Evolutionary conservation across 2,888 invertebrate genomes (phyloP), one percentile per base, ranked within the genome.

Genomic region (Nipponacmea schrenckii): DNA sequence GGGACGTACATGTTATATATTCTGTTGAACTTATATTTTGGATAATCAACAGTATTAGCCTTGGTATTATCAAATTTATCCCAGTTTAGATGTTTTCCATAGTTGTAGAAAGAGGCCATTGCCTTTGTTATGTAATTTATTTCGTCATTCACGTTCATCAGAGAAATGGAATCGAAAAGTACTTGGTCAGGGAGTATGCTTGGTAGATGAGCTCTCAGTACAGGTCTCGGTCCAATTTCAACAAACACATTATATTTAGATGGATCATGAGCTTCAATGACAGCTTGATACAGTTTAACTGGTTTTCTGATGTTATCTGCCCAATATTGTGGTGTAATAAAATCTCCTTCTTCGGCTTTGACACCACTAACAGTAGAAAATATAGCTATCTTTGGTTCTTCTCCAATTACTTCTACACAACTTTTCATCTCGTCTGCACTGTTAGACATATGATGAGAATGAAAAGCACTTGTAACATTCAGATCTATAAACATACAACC

Each of bases 211-310:
- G 74, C 62, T n/a, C 62, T 46, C 8, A 76, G 68, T 4, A 71
- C 70, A 0, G 76, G 71, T 39, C 65, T 74, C 10, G 76, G 71
- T 12, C 76, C 74, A 20, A 76, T 73, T 56, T 77, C 76, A 44
- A 77, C 31, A 48, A 72, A 68, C n/a, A 74, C 31, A 7, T 69
- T 70, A 8, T 7, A 7, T 5, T 66, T 44, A 7, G 24, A 44
- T 7, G 56, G 44, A 7, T 69, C 64, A 8, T 48, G 26, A 8
- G 63, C 39, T 12, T 62, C 24, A 15, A 50, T 2, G 15, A 72
- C 62, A 10, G 71, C 74, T 14, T 67, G 68, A 48, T 67, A 8
- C 24, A 77, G 74, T 15, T 64, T 62, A 20, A 74, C 74, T 2
- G 72, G 67, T 31, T 71, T 7, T 15, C 73, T 39, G 2, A 77